A percentile compares a stretch with the other conserved stretches of the same genome.
phyloP scores from a whole-genome alignment of 2,113 vertebrate genomes.

The Capricornis sumatraensis region DNA sequence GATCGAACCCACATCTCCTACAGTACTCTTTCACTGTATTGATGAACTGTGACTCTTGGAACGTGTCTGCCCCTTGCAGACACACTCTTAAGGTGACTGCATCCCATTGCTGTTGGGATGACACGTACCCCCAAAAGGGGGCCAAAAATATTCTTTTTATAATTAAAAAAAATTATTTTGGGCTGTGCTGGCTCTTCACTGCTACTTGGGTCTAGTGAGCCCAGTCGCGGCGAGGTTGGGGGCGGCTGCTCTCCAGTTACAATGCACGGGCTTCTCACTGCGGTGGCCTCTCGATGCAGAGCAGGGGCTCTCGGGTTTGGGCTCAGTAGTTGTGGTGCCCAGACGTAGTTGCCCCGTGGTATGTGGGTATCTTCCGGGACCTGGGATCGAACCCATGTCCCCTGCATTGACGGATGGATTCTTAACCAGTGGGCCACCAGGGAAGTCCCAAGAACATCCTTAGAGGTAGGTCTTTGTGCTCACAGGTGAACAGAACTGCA shows the following conservation, averaged over 20 bases:
- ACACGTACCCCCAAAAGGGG: background rate
- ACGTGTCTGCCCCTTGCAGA: background rate
- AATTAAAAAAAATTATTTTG: background rate
- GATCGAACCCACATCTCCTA: background rate
- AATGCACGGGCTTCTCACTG: accelerated
- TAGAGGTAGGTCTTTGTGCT: background rate
- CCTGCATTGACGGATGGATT: background rate
- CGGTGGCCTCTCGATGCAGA: background rate
- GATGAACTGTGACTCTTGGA: background rate
- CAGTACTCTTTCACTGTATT: background rate
- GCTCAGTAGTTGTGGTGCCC: background rate
- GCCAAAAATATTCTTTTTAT: background rate
- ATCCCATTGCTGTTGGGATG: background rate
- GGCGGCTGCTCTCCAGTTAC: accelerated
- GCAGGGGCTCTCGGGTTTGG: background rate
- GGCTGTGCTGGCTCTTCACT: background rate
- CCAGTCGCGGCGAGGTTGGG: accelerated
- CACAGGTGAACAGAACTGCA: background rate
- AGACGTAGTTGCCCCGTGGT: background rate
- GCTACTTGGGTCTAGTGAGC: background rate
- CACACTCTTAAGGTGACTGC: background rate
- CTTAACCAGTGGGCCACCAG: background rate
- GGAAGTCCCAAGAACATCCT: background rate
- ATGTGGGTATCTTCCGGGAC: background rate
- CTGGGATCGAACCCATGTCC: background rate